phyloP scores from a whole-genome alignment of 2,113 vertebrate species.

The Pantherophis guttatus region DNA sequence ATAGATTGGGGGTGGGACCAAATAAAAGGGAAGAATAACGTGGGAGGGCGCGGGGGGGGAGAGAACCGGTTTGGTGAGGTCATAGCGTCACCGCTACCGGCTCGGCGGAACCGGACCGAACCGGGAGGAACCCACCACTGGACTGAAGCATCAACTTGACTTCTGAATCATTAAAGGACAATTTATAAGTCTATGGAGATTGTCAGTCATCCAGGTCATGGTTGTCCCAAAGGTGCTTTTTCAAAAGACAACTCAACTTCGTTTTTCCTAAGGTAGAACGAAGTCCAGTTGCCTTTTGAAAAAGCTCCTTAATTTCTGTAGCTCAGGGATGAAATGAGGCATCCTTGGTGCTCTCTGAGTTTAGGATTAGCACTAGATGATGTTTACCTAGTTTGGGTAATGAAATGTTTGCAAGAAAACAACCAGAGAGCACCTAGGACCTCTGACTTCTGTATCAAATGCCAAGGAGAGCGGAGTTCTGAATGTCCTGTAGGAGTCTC shows the following conservation, averaged over 20 bases:
- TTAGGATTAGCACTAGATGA: not conserved
- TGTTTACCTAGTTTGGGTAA: not conserved
- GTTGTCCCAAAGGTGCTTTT: not conserved
- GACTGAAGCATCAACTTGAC: not conserved
- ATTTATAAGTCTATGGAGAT: not conserved
- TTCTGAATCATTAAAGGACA: not conserved
- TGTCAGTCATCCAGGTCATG: not conserved
- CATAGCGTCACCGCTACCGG: too few relatives aligned
- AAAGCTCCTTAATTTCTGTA: not conserved
- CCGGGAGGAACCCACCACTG: too few relatives aligned
- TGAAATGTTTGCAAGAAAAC: not conserved
- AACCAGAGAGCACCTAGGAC: not conserved
- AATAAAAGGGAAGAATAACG: too few relatives aligned
- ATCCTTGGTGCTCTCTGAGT: not conserved
- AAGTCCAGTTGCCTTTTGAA: not conserved
- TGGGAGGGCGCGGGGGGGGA: too few relatives aligned
- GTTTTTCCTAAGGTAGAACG: not conserved
- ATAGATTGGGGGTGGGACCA: too few relatives aligned
- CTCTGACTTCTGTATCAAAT: not conserved
- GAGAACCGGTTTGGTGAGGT: too few relatives aligned
- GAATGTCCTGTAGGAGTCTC: not conserved
- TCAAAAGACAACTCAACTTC: not conserved
- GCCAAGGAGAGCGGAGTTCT: not conserved
- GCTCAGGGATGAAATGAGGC: not conserved
- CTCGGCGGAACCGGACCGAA: too few relatives aligned